Conservation (phyloP, 2,888 invertebrate genomes). For the Creontiades dilutus region DNA sequence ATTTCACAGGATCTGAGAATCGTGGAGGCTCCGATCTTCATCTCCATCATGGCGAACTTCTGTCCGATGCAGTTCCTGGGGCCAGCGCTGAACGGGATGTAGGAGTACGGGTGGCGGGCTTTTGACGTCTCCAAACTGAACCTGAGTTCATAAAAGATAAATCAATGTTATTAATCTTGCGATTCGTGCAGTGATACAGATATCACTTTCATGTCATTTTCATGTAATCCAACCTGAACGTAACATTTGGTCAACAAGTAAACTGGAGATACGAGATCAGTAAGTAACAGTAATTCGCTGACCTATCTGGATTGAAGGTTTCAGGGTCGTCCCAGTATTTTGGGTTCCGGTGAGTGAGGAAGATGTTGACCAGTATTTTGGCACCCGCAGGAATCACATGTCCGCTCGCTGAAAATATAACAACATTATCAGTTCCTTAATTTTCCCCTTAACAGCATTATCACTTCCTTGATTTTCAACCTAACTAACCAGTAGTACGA, state of each 20-base stretch:
- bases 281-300: too few relatives aligned
- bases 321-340: constrained; percentile 79
- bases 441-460: too few relatives aligned
- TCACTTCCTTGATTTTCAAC: too few relatives aligned
- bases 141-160: too few relatives aligned
- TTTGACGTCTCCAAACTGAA: constrained; percentile 18
- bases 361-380: constrained; percentile 75
- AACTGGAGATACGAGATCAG: too few relatives aligned
- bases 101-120: constrained; percentile 75
- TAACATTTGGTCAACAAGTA: too few relatives aligned
- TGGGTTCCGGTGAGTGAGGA: constrained; percentile 77
- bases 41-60: constrained; percentile 66
- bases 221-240: too few relatives aligned
- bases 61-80: constrained; percentile 83
- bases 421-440: too few relatives aligned
- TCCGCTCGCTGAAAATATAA: constrained; percentile 1
- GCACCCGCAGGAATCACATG: constrained; percentile 75
- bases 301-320: constrained; percentile 78
- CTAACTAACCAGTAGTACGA: too few relatives aligned
- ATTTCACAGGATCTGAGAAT: constrained; percentile 52
- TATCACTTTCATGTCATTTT: too few relatives aligned
- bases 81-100: constrained; percentile 83
- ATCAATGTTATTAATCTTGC: too few relatives aligned
- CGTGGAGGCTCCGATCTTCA: constrained; percentile 62
- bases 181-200: too few relatives aligned